Evolutionary conservation across 2,113 vertebrate genomes (phyloP).

Genomic region (Syngnathus scovelli): DNA sequence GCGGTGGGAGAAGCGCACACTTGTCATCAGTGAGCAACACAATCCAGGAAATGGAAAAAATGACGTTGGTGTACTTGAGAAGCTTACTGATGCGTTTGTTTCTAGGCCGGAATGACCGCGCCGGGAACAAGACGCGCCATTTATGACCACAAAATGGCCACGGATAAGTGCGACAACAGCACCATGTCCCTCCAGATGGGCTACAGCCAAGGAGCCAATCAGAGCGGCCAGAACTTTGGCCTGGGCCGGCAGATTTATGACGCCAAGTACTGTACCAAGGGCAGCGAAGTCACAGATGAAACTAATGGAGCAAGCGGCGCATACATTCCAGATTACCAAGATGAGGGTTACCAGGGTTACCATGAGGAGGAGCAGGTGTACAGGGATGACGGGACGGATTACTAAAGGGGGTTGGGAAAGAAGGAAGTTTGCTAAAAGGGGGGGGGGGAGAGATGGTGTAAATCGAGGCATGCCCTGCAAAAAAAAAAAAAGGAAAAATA

Average conservation of each 20-base stretch:
- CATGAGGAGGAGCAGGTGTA: constrained; percentile 67
- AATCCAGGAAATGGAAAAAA: background rate
- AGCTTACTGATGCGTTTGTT: background rate
- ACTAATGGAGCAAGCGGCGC: constrained; percentile 48
- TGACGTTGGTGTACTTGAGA: background rate
- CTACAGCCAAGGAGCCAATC: constrained; percentile 83
- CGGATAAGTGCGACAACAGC: constrained; percentile 88
- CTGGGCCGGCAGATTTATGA: constrained; percentile 93
- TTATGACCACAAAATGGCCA: constrained; percentile 83
- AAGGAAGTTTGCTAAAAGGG: constrained; percentile 9
- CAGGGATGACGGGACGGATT: constrained; percentile 51
- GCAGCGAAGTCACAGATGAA: constrained; percentile 34
- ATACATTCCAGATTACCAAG: constrained; percentile 63
- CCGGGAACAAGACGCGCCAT: constrained; percentile 90
- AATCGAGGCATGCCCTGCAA: constrained; percentile 12
- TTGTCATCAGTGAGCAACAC: background rate
- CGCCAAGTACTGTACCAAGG: constrained; percentile 87
- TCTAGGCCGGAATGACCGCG: constrained; percentile 89
- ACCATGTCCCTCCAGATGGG: constrained; percentile 97
- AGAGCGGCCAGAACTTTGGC: constrained; percentile 89
- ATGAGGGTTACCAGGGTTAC: constrained; percentile 73
- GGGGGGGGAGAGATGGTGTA: constrained; percentile 14
- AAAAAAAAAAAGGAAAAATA: background rate
- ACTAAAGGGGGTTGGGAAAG: constrained; percentile 15
- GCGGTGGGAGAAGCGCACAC: background rate